Base-by-base conservation (phyloP, 2,888 invertebrate species). In the Uloborus plumipes region DNA sequence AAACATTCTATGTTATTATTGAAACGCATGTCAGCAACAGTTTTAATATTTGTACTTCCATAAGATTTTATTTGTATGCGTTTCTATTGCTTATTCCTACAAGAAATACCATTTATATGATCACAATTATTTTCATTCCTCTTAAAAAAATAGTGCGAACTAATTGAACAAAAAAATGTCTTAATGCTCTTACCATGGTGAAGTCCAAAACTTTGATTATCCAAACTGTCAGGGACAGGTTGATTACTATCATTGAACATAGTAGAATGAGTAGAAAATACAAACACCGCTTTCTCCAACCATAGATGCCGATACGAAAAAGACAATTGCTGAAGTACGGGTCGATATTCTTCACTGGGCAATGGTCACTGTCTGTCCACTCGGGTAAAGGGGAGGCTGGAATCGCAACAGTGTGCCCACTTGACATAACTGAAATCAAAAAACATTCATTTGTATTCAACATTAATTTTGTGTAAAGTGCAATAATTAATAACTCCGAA, bases 261-360 rank as follows among this genome's bases (percentile, higher is more conserved):
- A 98, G 93, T 49, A 95, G 92, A 88, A 97, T 91, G 86, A 99
- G 93, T 87, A 98, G 92, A 72, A 94, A 92, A 90, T 98, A 99
- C 70, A 99, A 93, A 89, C 97, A 98, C 90, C 96, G 92, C 90
- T 98, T 97, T 87, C 98, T 91, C 99, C 99, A 99, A 62, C 98
- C 98, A 89, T 97, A 96, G 87, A 98, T 94, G 85, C 97, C 98
- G 87, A 97, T 93, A 91, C 86, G 66, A 76, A 76, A 85, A 16
- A 78, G 65, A 39, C 50, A 81, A 64, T 75, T 75, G 50, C 84
- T 83, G 20, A 71, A 67, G 64, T 84, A 84, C 4, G 80, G 80
- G 22, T 84, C 84, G 2, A 74, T 61, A 3, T 39, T 31, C 22
- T n/a, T 18, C 15, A 51, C 66, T 22, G 31, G 64, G 16, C 77